Conservation (phyloP, 2,113 vertebrate species). For the Empidonax alnorum region DNA sequence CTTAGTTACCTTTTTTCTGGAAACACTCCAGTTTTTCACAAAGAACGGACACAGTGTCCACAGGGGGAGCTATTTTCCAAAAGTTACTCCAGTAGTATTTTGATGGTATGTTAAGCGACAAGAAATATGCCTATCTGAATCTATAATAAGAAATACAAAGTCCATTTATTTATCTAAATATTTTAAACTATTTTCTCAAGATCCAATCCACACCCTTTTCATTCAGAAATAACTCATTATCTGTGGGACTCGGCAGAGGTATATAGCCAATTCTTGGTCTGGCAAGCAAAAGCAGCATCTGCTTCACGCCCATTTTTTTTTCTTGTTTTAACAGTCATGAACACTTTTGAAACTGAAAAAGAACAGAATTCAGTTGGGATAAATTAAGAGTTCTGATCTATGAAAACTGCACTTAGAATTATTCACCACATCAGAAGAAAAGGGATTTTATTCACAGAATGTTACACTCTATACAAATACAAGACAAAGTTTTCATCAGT, state of each 20-base stretch:
- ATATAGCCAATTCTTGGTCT: constrained; percentile 31
- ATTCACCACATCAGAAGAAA: constrained; percentile 19
- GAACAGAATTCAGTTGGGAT: constrained; percentile 54
- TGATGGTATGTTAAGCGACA: not conserved
- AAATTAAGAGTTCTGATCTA: constrained; percentile 55
- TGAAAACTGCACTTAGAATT: constrained; percentile 40
- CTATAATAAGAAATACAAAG: not conserved
- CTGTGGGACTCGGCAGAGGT: not conserved
- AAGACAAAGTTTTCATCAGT: not conserved
- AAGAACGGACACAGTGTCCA: not conserved
- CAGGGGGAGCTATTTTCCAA: not conserved
- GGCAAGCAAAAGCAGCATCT: constrained; percentile 57
- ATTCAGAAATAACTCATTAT: not conserved
- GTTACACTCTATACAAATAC: not conserved
- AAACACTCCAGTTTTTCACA: not conserved
- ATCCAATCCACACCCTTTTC: not conserved
- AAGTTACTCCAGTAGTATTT: not conserved
- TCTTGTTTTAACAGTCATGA: constrained; percentile 60
- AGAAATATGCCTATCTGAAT: not conserved
- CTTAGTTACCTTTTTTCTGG: not conserved
- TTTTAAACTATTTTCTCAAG: not conserved
- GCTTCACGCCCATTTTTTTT: constrained; percentile 53
- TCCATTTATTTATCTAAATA: not conserved
- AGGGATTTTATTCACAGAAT: not conserved
- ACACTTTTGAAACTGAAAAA: constrained; percentile 60